These are phyloP conservation scores for Apis cerana DNA, from an alignment of 1,140 invertebrate genomes.

Conservation along the genomic window DNA sequence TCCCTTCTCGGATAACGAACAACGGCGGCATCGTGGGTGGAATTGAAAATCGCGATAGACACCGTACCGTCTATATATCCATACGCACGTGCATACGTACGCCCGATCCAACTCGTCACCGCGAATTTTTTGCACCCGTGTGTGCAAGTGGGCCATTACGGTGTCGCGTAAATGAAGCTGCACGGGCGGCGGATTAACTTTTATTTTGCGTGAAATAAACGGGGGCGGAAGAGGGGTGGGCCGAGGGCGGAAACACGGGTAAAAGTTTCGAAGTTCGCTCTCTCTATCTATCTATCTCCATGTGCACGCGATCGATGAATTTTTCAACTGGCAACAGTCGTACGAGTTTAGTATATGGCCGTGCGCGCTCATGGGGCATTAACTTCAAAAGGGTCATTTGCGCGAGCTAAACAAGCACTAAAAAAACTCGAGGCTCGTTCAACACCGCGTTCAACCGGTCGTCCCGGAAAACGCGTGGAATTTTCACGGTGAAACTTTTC, in stretches of 20 bases:
- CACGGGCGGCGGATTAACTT: slow-evolving; percentile 36
- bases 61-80: no score
- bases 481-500: slow-evolving; percentile 52
- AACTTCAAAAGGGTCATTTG: slow-evolving; percentile 68
- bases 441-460: slow-evolving; percentile 36
- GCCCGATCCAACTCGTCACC: not conserved
- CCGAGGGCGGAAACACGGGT: slow-evolving; percentile 8
- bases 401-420: slow-evolving; percentile 67
- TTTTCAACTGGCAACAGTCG: slow-evolving; percentile 65
- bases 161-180: slow-evolving; percentile 33
- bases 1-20: slow-evolving; percentile 7
- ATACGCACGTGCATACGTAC: not conserved
- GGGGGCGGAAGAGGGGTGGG: not conserved
- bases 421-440: slow-evolving; percentile 58
- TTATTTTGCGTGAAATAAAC: slow-evolving; percentile 9
- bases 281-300: not conserved
- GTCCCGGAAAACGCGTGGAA: slow-evolving; percentile 58
- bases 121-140: not conserved
- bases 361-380: slow-evolving; percentile 60
- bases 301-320: slow-evolving; percentile 50
- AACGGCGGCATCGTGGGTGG: slow-evolving; percentile 1
- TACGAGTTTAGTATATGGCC: slow-evolving; percentile 59
- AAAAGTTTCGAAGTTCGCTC: slow-evolving; percentile 53
- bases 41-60: slow-evolving; percentile 37
- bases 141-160: slow-evolving; percentile 10